A percentile compares a stretch with the other conserved stretches of the same genome.
Conservation (phyloP, 2,113 vertebrate genomes). For the Mixornis gularis region DNA sequence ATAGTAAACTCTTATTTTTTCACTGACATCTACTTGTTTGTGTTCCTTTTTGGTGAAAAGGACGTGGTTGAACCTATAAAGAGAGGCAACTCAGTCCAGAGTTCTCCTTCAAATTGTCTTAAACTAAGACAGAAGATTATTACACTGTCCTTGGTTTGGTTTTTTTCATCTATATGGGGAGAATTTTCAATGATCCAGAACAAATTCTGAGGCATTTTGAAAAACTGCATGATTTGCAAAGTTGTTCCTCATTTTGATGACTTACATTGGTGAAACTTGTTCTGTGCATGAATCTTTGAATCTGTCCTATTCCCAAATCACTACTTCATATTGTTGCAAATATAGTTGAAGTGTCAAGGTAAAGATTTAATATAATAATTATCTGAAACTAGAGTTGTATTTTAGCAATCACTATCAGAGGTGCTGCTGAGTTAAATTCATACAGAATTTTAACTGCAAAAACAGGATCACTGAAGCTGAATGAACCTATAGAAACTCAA, state of each 20-base stretch:
- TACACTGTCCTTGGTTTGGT: accelerated
- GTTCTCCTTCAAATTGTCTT: background rate
- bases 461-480: background rate
- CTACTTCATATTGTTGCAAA: background rate
- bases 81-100: background rate
- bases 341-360: background rate
- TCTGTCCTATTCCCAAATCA: background rate
- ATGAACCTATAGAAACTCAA: background rate
- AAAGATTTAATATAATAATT: background rate
- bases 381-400: background rate
- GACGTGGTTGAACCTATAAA: background rate
- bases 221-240: background rate
- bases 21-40: background rate
- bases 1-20: background rate
- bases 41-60: background rate
- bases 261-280: background rate
- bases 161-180: background rate
- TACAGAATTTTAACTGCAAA: background rate
- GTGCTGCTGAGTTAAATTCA: background rate
- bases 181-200: background rate
- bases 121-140: background rate
- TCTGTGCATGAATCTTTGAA: background rate
- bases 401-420: background rate
- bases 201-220: background rate
- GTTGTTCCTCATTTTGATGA: background rate